Percentiles rank a stretch among this genome's conserved stretches.
phyloP scores from a whole-genome alignment of 2,888 invertebrate genomes.

The Cryptocheilus praepositus region DNA sequence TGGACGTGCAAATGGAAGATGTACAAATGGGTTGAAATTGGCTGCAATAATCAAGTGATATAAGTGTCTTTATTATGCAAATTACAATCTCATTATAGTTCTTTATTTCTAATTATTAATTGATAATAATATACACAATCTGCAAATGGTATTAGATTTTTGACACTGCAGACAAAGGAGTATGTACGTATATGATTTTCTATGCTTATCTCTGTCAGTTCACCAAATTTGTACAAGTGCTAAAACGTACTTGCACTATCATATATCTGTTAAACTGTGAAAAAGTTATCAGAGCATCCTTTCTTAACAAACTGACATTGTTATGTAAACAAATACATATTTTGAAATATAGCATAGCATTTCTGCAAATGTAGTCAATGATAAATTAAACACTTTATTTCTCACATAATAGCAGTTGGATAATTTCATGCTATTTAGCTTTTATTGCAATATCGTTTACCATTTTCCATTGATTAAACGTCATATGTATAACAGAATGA shows the following conservation, averaged over 20 bases:
- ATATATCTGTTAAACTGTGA: conserved; percentile 13
- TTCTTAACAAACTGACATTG: conserved; percentile 12
- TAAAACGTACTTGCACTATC: conserved; percentile 5
- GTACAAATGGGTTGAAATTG: conserved; percentile 42
- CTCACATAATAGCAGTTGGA: too few species aligned
- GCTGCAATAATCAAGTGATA: background rate
- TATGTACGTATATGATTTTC: conserved; percentile 15
- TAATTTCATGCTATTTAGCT: too few species aligned
- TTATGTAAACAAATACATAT: conserved; percentile 10
- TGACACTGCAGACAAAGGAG: conserved; percentile 7
- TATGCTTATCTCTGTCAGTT: conserved; percentile 22
- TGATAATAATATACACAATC: conserved; percentile 1
- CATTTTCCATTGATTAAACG: background rate
- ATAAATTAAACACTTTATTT: too few species aligned
- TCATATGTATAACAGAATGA: too few species aligned
- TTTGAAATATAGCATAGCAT: conserved; percentile 9
- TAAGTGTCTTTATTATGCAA: background rate
- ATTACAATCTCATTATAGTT: background rate
- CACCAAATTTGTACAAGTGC: conserved; percentile 20
- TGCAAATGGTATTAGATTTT: conserved; percentile 15
- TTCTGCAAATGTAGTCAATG: background rate
- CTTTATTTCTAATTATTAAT: conserved; percentile 13
- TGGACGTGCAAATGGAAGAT: conserved; percentile 39
- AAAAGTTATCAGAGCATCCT: conserved; percentile 30
- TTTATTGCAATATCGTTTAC: background rate